phyloP scores from a whole-genome alignment of 1,140 invertebrate genomes.

The Coelopa frigida region DNA sequence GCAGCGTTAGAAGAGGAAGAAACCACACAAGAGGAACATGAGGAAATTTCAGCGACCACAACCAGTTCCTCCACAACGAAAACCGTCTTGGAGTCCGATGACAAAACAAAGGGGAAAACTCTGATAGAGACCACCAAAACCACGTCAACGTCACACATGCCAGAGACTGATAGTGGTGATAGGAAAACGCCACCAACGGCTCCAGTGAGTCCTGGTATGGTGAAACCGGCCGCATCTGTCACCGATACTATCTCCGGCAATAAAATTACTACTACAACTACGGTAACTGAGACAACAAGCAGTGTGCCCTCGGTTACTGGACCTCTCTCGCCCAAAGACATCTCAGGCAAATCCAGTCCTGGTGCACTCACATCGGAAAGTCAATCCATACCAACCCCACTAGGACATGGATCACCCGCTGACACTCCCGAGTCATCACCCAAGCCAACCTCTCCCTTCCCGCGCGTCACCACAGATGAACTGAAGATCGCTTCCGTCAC shows the following conservation, averaged over 20 bases:
- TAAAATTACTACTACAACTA: constrained; percentile 9
- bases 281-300: constrained; percentile 12
- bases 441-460: constrained; percentile 42
- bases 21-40: constrained; percentile 22
- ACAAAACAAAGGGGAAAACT: too few relatives aligned
- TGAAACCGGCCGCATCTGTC: constrained; percentile 14
- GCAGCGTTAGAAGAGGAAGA: constrained; percentile 24
- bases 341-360: constrained; percentile 42
- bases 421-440: constrained; percentile 42
- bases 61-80: constrained; percentile 1
- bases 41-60: constrained; percentile 7
- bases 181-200: constrained; percentile 41
- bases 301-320: constrained; percentile 25
- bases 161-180: constrained; percentile 18
- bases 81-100: too few relatives aligned
- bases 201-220: constrained; percentile 36
- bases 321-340: constrained; percentile 38
- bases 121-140: constrained; percentile 23
- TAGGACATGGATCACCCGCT: constrained; percentile 36
- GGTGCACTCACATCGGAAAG: constrained; percentile 40
- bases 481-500: constrained; percentile 17
- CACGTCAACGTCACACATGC: constrained; percentile 26
- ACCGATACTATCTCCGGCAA: background rate
- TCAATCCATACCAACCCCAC: constrained; percentile 41
- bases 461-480: constrained; percentile 39